Evolutionary conservation across 30 jellyfish, hydroid and myxozoan species (phyloP).

Genomic region (Chironex yamaguchii): DNA sequence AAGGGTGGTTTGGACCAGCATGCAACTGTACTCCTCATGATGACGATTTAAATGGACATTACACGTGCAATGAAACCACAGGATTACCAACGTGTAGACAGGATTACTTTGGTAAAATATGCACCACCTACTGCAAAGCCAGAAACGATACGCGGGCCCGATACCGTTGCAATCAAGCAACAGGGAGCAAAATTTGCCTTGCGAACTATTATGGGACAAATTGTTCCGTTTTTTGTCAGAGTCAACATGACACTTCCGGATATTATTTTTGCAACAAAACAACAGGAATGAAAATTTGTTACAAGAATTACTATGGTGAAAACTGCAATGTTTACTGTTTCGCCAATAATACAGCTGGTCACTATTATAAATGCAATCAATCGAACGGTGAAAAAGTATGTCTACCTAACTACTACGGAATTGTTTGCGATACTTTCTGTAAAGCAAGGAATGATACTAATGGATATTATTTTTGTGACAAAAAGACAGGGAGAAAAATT

Average conservation of each 20-base stretch:
- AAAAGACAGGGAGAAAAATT: constrained; percentile 8
- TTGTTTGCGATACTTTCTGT: constrained; percentile 26
- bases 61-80: background rate
- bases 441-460: constrained; percentile 16
- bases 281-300: constrained; percentile 39
- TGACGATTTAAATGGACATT: background rate
- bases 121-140: background rate
- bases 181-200: constrained; percentile 1
- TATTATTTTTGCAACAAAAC: constrained; percentile 29
- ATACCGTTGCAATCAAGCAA: background rate
- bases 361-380: constrained; percentile 8
- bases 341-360: too few species aligned
- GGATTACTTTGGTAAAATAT: background rate
- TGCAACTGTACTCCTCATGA: background rate
- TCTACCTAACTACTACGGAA: constrained; percentile 30
- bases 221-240: constrained; percentile 38
- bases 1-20: background rate
- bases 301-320: constrained; percentile 9
- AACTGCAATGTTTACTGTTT: constrained; percentile 20
- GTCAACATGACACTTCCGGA: constrained; percentile 38
- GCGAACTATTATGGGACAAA: background rate
- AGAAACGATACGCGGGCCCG: background rate
- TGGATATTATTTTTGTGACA: constrained; percentile 51
- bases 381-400: constrained; percentile 12
- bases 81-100: background rate